Percentiles rank a stretch among this genome's conserved stretches.
Evolutionary conservation across 2,113 vertebrate genomes (phyloP).

Genomic region (Cryptotis parvus): DNA sequence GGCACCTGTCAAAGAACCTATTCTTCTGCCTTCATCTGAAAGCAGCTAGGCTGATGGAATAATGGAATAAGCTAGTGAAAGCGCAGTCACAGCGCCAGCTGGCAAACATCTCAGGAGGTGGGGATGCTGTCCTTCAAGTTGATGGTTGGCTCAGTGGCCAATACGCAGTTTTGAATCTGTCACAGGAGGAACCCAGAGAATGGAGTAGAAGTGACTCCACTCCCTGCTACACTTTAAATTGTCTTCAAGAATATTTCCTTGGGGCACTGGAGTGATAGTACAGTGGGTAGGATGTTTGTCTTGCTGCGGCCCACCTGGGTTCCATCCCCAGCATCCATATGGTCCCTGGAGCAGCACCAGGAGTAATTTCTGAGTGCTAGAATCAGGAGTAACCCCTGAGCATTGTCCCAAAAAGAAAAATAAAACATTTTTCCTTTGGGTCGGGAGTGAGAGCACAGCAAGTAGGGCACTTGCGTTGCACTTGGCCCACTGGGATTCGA

Average conservation of each 20-base stretch:
- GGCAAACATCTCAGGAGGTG: background rate
- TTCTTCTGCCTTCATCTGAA: background rate
- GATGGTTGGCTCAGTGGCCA: background rate
- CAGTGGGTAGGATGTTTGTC: too few relatives aligned
- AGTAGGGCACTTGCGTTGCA: too few relatives aligned
- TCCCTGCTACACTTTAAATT: background rate
- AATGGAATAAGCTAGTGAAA: background rate
- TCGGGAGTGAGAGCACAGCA: too few relatives aligned
- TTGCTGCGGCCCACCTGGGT: too few relatives aligned
- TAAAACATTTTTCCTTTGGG: too few relatives aligned
- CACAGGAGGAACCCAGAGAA: background rate
- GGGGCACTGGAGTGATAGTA: too few relatives aligned
- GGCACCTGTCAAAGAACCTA: background rate
- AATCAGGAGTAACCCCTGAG: too few relatives aligned
- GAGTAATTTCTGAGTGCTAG: too few relatives aligned
- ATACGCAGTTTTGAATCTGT: background rate
- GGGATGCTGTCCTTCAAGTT: background rate
- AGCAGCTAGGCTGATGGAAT: background rate
- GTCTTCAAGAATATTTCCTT: background rate
- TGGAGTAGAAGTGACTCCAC: background rate
- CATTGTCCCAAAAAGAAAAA: too few relatives aligned
- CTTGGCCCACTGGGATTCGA: too few relatives aligned
- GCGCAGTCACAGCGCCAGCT: background rate
- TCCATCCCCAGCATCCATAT: too few relatives aligned
- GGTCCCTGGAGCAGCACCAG: too few relatives aligned